Conservation (phyloP, 2,113 vertebrate species). For the Gallinago undulata region DNA sequence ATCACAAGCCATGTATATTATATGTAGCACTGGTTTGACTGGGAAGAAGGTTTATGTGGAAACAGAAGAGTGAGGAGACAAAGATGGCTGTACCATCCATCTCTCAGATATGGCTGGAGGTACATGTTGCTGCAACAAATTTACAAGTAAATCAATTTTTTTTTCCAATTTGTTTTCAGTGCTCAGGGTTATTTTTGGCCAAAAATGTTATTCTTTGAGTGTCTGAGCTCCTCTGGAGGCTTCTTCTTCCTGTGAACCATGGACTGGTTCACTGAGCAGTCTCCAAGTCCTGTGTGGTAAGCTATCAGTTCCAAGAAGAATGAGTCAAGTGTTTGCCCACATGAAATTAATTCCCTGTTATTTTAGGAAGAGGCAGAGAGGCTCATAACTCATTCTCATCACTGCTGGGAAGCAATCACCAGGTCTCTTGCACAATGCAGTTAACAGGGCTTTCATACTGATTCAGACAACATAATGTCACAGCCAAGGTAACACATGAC, state of each 20-base stretch:
- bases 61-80: background rate
- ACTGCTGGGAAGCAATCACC: conserved; percentile 60
- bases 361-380: conserved; percentile 60
- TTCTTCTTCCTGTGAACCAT: conserved; percentile 63
- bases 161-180: conserved; percentile 32
- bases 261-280: conserved; percentile 53
- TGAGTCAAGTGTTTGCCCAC: conserved; percentile 69
- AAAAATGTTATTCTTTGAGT: conserved; percentile 61
- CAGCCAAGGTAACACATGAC: conserved; percentile 42
- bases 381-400: conserved; percentile 54
- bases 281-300: conserved; percentile 65
- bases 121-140: conserved; percentile 40
- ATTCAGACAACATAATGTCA: conserved; percentile 26
- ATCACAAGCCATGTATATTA: background rate
- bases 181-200: conserved; percentile 49
- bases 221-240: conserved; percentile 59
- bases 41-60: background rate
- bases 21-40: background rate
- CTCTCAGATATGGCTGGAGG: conserved; percentile 26
- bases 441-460: background rate
- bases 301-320: conserved; percentile 63
- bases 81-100: conserved; percentile 8
- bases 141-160: conserved; percentile 43
- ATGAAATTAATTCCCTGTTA: conserved; percentile 61
- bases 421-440: conserved; percentile 55